These are phyloP conservation scores for Ceyx cyanopectus DNA, from an alignment of 2,113 vertebrate genomes.

Conservation along the genomic window DNA sequence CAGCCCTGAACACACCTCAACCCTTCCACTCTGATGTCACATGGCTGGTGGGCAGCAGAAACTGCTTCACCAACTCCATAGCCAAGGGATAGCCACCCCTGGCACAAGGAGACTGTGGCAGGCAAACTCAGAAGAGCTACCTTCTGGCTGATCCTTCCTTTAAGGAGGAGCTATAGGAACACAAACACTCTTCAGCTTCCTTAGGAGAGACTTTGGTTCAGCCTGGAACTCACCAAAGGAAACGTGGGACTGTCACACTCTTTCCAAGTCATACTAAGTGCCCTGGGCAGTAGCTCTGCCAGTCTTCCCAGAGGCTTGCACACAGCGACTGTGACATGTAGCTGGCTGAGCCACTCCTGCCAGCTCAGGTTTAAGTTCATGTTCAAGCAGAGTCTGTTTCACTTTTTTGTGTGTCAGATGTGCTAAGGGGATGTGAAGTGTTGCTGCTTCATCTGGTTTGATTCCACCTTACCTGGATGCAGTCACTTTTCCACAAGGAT, in stretches of 20 bases:
- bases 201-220: not conserved
- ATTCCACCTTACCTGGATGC: not conserved
- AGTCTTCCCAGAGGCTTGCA: not conserved
- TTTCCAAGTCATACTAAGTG: not conserved
- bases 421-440: not conserved
- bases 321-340: rapidly evolving
- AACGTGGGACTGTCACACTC: not conserved
- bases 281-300: not conserved
- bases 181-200: not conserved
- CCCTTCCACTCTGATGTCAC: rapidly evolving
- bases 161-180: not conserved
- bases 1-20: rapidly evolving
- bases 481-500: not conserved
- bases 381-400: not conserved
- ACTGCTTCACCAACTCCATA: not conserved
- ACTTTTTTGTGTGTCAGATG: not conserved
- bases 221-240: not conserved
- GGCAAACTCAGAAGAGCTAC: not conserved
- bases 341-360: not conserved
- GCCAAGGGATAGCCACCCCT: not conserved
- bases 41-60: not conserved
- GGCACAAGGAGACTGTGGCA: not conserved
- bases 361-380: not conserved
- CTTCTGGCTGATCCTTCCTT: not conserved
- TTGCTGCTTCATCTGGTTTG: not conserved